Evolutionary conservation across 2,888 invertebrate species (phyloP), one percentile per base, ranked within the genome.

Genomic region (Drosophila conformis): DNA sequence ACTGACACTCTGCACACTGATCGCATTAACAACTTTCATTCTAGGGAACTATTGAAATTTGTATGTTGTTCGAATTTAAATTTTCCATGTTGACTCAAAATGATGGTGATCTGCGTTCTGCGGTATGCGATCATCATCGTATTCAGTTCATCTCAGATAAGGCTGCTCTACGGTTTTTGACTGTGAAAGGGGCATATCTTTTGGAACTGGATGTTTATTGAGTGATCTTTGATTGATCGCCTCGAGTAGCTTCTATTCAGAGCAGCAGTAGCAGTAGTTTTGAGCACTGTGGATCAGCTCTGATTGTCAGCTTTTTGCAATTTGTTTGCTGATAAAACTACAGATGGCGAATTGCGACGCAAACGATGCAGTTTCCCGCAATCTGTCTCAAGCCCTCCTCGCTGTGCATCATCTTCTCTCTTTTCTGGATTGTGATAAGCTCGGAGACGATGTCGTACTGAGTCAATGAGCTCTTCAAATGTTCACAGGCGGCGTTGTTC

Each of bases 301-400:
- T 21, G 13, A 36, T 69, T 42, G 27, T 40, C 52, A 46, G 35
- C 25, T 4, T 33, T 15, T 38, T 25, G 25, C 13, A 65, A 64
- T 35, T 67, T 60, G 59, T 61, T 49, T 21, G 54, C 49, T 72
- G 72, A 76, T 76, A 69, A 62, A 69, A 76, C 62, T 42, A 65
- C 49, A 60, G 63, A 48, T 61, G 73, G 70, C 57, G 25, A 77
- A 80, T 74, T 77, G 70, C 79, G 79, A 62, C 69, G 77, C 69
- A 79, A 72, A 69, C 40, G 38, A 67, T 81, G 70, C 71, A 80
- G 40, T 62, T 60, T 25, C 11, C 11, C n/a, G 29, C 11, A 13
- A 27, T 49, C 25, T 53, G 48, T 58, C 52, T 27, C 31, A 21
- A 35, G 15, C 36, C 57, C 53, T 48, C 33, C 46, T 8, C 72